These are phyloP conservation scores for Protaetia brevitarsis DNA, from an alignment of 1,140 invertebrate species.

Conservation along the genomic window DNA sequence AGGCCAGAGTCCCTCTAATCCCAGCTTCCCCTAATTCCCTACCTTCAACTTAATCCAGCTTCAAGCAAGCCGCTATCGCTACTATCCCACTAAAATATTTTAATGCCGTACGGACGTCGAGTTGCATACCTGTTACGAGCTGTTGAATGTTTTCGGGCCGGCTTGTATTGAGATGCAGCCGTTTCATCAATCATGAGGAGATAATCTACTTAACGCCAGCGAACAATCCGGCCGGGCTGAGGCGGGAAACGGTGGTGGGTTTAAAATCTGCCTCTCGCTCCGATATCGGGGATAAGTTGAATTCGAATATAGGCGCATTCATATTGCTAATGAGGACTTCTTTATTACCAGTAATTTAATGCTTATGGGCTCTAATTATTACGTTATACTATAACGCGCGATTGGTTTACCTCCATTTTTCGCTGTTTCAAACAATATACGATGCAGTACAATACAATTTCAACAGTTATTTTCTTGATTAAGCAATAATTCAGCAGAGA, in stretches of 20 bases:
- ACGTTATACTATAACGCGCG: too few relatives aligned
- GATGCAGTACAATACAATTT: too few relatives aligned
- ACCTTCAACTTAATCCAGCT: slow-evolving; percentile 55
- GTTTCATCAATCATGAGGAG: slow-evolving; percentile 62
- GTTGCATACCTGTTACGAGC: slow-evolving; percentile 35
- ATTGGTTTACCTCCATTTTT: too few relatives aligned
- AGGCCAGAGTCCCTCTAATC: slow-evolving; percentile 49
- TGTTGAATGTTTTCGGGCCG: slow-evolving; percentile 38
- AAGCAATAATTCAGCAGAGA: too few relatives aligned
- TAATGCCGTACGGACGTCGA: slow-evolving; percentile 33
- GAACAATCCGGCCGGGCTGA: slow-evolving; percentile 48
- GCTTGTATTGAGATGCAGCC: slow-evolving; percentile 39
- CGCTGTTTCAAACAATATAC: too few relatives aligned
- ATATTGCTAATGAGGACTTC: slow-evolving; percentile 3
- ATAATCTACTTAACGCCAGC: slow-evolving; percentile 61
- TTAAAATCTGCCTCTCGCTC: slow-evolving; percentile 10
- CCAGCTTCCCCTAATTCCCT: slow-evolving; percentile 53
- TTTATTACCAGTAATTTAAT: too few relatives aligned
- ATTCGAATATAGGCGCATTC: not conserved
- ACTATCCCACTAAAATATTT: slow-evolving; percentile 34
- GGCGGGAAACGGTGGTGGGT: slow-evolving; percentile 15
- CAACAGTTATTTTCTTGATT: too few relatives aligned
- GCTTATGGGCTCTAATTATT: too few relatives aligned
- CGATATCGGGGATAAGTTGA: not conserved
- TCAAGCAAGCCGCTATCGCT: slow-evolving; percentile 48